phyloP scores from a whole-genome alignment of 2,797 vertebrate genomes.

The Gobionotothen gibberifrons region DNA sequence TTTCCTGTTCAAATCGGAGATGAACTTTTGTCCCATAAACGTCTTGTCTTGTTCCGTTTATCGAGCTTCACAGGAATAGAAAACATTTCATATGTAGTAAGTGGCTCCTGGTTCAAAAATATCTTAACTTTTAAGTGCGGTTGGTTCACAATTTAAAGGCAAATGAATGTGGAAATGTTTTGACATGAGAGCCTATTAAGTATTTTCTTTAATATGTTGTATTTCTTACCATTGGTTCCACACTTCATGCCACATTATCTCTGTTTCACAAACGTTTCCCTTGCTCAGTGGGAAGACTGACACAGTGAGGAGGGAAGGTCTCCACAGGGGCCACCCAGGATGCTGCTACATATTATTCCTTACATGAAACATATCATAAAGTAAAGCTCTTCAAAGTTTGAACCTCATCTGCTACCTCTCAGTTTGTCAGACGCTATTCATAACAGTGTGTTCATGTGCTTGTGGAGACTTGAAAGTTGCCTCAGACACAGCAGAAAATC shows the following conservation, averaged over 20 bases:
- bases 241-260: conserved; percentile 34
- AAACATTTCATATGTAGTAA: background rate
- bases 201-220: conserved; percentile 2
- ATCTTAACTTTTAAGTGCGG: conserved; percentile 3
- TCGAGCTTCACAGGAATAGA: background rate
- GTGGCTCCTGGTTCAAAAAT: background rate
- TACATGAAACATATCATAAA: conserved; percentile 1
- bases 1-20: conserved; percentile 5
- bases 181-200: conserved; percentile 12
- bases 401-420: conserved; percentile 2
- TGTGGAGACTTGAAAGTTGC: conserved; percentile 40
- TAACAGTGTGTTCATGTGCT: conserved; percentile 25
- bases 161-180: conserved; percentile 34
- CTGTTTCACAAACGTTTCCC: conserved; percentile 33
- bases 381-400: conserved; percentile 1
- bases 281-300: conserved; percentile 21
- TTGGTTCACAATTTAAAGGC: conserved; percentile 7
- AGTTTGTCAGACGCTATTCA: background rate
- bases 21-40: conserved; percentile 1
- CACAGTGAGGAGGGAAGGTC: conserved; percentile 22
- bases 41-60: background rate
- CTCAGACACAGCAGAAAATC: conserved; percentile 11
- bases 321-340: conserved; percentile 52
- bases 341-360: conserved; percentile 7
- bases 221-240: conserved; percentile 9